These are phyloP conservation scores for Protula sp. DNA, from an alignment of 2,888 invertebrate species.

Conservation along the genomic window DNA sequence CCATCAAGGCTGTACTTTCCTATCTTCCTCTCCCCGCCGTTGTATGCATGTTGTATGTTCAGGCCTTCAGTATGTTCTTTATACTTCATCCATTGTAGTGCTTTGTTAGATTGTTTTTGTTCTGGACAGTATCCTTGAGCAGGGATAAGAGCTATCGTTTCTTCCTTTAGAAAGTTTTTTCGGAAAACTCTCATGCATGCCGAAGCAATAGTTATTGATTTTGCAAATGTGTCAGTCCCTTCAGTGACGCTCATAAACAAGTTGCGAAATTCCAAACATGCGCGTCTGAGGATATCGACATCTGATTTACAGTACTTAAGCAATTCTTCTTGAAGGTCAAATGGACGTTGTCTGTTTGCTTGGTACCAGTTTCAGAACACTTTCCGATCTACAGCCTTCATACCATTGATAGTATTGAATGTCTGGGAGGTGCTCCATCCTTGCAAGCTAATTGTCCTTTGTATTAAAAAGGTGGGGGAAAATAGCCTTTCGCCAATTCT, in stretches of 20 bases:
- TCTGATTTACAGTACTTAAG: neutral
- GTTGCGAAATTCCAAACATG: neutral
- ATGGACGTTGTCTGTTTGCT: neutral
- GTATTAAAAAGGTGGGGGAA: neutral
- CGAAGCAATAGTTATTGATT: neutral
- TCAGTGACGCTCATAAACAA: neutral
- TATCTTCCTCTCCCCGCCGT: too few relatives aligned
- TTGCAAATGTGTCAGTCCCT: neutral
- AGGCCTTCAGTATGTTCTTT: too few relatives aligned
- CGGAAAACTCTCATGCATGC: neutral
- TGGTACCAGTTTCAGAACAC: too few relatives aligned
- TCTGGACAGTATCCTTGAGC: too few relatives aligned
- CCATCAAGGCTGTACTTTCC: too few relatives aligned
- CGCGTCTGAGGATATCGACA: neutral
- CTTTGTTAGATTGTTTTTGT: neutral
- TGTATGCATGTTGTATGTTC: too few relatives aligned
- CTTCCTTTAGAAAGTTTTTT: neutral
- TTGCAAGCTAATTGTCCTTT: neutral
- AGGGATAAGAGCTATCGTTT: neutral
- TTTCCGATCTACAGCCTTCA: neutral
- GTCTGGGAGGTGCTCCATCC: neutral
- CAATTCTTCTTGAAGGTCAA: neutral
- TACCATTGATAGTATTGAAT: neutral
- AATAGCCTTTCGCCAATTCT: too few relatives aligned
- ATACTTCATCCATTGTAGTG: too few relatives aligned